Percentiles rank a stretch among this genome's conserved stretches.
Evolutionary conservation across 2,797 vertebrate species (phyloP).

Genomic region (Nannoperca obscura): DNA sequence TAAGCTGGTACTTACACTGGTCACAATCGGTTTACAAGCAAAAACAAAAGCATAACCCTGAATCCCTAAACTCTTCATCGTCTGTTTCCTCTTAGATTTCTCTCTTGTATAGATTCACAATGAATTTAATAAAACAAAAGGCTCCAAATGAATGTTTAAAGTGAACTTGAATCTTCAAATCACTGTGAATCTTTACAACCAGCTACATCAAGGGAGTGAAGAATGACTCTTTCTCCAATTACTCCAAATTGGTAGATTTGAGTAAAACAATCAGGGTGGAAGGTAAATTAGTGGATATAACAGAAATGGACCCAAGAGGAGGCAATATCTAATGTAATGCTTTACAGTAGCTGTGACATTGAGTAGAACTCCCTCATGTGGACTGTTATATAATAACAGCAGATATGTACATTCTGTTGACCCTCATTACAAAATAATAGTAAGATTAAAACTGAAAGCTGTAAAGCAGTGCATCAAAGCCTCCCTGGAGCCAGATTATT

Average conservation of each 20-base stretch:
- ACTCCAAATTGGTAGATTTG: constrained; percentile 35
- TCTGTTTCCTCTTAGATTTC: constrained; percentile 65
- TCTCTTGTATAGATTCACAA: constrained; percentile 76
- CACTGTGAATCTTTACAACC: constrained; percentile 75
- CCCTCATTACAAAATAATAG: not conserved
- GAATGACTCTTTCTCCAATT: constrained; percentile 34
- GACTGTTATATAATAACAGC: constrained; percentile 36
- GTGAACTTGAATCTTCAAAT: constrained; percentile 27
- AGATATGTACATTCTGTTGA: constrained; percentile 9
- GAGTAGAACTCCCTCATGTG: constrained; percentile 70
- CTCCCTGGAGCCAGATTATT: constrained; percentile 68
- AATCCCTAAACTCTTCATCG: constrained; percentile 37
- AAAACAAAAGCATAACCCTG: constrained; percentile 33
- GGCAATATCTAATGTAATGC: constrained; percentile 66
- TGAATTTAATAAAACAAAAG: constrained; percentile 34
- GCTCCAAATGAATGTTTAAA: not conserved
- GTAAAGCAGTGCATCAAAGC: constrained; percentile 77
- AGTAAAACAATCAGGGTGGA: constrained; percentile 69
- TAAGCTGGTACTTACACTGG: not conserved
- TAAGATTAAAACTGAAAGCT: constrained; percentile 29
- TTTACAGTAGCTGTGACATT: constrained; percentile 60
- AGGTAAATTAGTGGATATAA: constrained; percentile 46
- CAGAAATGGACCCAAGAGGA: constrained; percentile 35
- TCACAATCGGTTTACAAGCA: not conserved
- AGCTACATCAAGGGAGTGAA: constrained; percentile 5